These are phyloP conservation scores for Cyrtodaria siliqua DNA, from an alignment of 2,888 invertebrate genomes.

Conservation along the genomic window DNA sequence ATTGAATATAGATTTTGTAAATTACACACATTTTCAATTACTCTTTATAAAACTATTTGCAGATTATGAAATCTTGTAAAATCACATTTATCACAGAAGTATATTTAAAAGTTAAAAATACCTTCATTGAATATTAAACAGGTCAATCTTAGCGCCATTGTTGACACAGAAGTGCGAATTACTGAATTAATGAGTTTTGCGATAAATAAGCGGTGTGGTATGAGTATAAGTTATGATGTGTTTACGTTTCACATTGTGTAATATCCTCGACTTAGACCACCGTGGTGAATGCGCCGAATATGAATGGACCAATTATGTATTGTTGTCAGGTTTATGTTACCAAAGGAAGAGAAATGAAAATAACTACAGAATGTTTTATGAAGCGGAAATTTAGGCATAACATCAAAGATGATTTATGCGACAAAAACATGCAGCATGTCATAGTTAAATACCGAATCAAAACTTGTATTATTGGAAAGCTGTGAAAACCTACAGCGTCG, in stretches of 20 bases:
- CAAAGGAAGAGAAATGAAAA: conserved; percentile 14
- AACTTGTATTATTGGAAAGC: background rate
- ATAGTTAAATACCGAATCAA: conserved; percentile 2
- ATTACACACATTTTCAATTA: no score
- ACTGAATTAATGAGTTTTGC: background rate
- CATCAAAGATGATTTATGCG: conserved; percentile 23
- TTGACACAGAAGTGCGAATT: conserved; percentile 10
- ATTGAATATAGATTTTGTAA: no score
- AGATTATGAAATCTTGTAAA: no score
- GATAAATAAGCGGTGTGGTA: background rate
- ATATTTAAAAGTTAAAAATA: background rate
- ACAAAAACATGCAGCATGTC: conserved; percentile 7
- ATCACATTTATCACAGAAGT: no score
- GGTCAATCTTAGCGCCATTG: background rate
- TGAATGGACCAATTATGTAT: conserved; percentile 47
- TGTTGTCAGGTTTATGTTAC: conserved; percentile 21
- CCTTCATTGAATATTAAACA: conserved; percentile 10
- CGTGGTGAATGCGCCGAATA: conserved; percentile 6
- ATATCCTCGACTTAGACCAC: conserved; percentile 24
- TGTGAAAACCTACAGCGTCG: conserved; percentile 16
- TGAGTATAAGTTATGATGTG: background rate
- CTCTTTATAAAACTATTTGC: no score
- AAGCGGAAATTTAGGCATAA: conserved; percentile 25
- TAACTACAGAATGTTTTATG: conserved; percentile 27
- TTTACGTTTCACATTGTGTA: background rate